phyloP scores from a whole-genome alignment of 2,888 invertebrate species.

The Acleris laterana region DNA sequence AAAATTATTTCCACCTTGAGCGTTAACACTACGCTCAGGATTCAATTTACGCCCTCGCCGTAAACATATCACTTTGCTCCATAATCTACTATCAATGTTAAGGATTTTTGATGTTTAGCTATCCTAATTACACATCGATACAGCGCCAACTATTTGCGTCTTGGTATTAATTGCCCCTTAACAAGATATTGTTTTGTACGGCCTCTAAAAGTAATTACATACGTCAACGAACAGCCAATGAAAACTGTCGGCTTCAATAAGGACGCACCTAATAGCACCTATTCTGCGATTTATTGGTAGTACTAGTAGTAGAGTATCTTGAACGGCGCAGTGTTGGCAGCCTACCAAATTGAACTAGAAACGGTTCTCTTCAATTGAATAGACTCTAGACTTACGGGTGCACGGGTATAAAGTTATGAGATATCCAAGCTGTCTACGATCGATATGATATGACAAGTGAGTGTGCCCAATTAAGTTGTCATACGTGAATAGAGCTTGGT shows the following conservation, averaged over 20 bases:
- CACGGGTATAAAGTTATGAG: not conserved
- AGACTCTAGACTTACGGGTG: slow-evolving; percentile 37
- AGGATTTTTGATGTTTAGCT: not conserved
- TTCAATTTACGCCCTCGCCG: too few relatives aligned
- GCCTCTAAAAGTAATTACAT: slow-evolving; percentile 16
- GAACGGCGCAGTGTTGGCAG: slow-evolving; percentile 59
- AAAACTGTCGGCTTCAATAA: slow-evolving; percentile 11
- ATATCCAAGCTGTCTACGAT: not conserved
- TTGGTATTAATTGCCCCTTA: too few relatives aligned
- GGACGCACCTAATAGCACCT: slow-evolving; percentile 27
- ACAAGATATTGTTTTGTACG: slow-evolving; percentile 8
- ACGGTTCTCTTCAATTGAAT: slow-evolving; percentile 52
- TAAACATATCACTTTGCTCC: too few relatives aligned
- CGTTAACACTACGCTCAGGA: too few relatives aligned
- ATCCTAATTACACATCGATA: too few relatives aligned
- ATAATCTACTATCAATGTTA: too few relatives aligned
- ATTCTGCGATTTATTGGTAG: slow-evolving; percentile 49
- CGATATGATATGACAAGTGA: not conserved
- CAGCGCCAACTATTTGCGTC: too few relatives aligned
- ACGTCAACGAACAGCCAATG: slow-evolving; percentile 19
- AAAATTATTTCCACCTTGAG: too few relatives aligned
- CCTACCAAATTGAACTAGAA: slow-evolving; percentile 61
- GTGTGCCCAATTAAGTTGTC: not conserved
- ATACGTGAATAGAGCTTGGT: not conserved
- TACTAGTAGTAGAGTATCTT: slow-evolving; percentile 49